Percentiles rank a stretch among this genome's conserved stretches.
These are phyloP conservation scores for Sebastes melanostomus DNA, from an alignment of 2,797 vertebrate genomes.

Conservation along the genomic window DNA sequence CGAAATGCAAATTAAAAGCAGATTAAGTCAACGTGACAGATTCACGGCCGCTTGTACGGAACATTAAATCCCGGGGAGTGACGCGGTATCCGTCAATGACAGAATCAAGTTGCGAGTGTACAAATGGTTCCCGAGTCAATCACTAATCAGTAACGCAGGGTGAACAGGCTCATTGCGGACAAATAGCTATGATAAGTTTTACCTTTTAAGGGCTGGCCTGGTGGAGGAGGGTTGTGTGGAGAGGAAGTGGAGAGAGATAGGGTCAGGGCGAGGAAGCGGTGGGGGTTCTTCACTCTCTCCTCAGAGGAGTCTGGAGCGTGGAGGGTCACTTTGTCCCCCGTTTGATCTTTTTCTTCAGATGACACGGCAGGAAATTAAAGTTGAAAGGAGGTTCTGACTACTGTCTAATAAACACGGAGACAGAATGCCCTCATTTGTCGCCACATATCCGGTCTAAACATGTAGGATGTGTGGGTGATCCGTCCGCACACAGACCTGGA, in stretches of 20 bases:
- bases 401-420: conserved; percentile 81
- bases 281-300: conserved; percentile 58
- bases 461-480: conserved; percentile 32
- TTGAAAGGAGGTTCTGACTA: conserved; percentile 81
- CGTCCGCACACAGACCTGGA: conserved; percentile 25
- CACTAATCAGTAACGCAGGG: conserved; percentile 75
- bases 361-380: conserved; percentile 85
- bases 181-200: conserved; percentile 72
- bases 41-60: conserved; percentile 53
- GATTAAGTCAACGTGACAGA: conserved; percentile 60
- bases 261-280: conserved; percentile 53
- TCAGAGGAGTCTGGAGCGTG: conserved; percentile 69
- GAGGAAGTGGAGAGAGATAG: conserved; percentile 62
- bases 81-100: conserved; percentile 63
- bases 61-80: conserved; percentile 67
- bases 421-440: conserved; percentile 71
- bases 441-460: conserved; percentile 56
- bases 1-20: conserved; percentile 73
- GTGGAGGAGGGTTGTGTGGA: conserved; percentile 55
- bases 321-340: conserved; percentile 82
- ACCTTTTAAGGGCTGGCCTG: conserved; percentile 52
- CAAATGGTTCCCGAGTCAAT: conserved; percentile 68
- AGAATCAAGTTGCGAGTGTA: conserved; percentile 62
- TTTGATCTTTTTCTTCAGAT: conserved; percentile 84
- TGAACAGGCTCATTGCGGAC: conserved; percentile 71